These are phyloP conservation scores for Volucella inflata DNA, from an alignment of 2,888 invertebrate species.

Conservation along the genomic window DNA sequence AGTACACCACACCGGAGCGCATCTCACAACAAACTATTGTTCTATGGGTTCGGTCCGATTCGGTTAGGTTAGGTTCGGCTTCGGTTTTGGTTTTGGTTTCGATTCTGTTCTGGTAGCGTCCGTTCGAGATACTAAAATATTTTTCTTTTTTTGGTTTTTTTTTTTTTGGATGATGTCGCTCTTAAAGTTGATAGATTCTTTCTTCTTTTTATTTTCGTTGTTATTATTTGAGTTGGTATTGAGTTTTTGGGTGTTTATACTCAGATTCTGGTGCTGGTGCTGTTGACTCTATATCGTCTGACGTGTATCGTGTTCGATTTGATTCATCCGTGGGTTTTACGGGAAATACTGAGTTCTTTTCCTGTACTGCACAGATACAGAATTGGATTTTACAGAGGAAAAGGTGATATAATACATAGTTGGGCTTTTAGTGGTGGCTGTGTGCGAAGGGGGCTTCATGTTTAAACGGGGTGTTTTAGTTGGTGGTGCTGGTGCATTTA, in stretches of 20 bases:
- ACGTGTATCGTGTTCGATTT: background rate
- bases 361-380: conserved; percentile 64
- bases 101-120: conserved; percentile 68
- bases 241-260: conserved; percentile 23
- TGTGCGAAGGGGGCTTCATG: background rate
- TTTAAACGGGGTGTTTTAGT: conserved; percentile 15
- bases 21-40: conserved; percentile 54
- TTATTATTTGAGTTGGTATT: conserved; percentile 21
- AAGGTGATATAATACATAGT: conserved; percentile 68
- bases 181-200: conserved; percentile 58
- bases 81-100: too few relatives aligned
- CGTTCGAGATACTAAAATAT: conserved; percentile 72
- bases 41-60: conserved; percentile 13
- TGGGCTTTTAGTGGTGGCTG: background rate
- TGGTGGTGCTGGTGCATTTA: conserved; percentile 24
- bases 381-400: conserved; percentile 48
- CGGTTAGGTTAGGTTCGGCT: too few relatives aligned
- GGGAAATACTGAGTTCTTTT: conserved; percentile 26
- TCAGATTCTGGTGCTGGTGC: too few relatives aligned
- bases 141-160: conserved; percentile 17
- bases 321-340: conserved; percentile 38
- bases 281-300: background rate
- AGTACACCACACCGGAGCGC: conserved; percentile 61
- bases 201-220: conserved; percentile 26
- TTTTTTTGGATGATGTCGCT: conserved; percentile 50